Evolutionary conservation across 2,113 vertebrate species (phyloP).

Genomic region (Microcebus griseorufus): DNA sequence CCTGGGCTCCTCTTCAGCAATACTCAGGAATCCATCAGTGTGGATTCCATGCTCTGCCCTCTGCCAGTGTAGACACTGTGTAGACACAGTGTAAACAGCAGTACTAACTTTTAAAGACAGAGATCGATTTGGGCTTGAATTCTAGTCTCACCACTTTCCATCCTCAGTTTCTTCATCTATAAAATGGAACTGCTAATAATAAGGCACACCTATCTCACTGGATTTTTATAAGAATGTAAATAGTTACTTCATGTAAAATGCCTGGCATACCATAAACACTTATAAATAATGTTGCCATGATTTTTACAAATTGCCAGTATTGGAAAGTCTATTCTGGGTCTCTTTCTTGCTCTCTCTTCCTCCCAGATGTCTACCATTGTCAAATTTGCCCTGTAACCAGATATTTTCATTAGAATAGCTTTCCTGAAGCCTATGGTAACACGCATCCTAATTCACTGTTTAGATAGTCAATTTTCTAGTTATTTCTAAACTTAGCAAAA

Average conservation of each 20-base stretch:
- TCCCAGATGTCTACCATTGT: constrained; percentile 28
- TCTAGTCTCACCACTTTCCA: background rate
- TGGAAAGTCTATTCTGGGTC: background rate
- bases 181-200: background rate
- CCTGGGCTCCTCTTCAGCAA: background rate
- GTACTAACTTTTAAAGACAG: background rate
- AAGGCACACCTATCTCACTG: background rate
- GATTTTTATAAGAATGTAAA: background rate
- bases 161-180: background rate
- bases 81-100: no score
- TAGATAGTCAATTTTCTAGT: constrained; percentile 68
- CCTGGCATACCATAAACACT: background rate
- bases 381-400: background rate
- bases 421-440: background rate
- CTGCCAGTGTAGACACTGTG: background rate
- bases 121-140: background rate
- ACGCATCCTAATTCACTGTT: constrained; percentile 31
- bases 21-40: background rate
- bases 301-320: background rate
- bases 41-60: background rate
- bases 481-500: constrained; percentile 57
- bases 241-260: background rate
- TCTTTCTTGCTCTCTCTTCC: background rate
- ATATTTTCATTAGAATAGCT: constrained; percentile 6
- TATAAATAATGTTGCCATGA: background rate